Evolutionary conservation across 2,888 invertebrate species (phyloP).

Genomic region (Lypha dubia): DNA sequence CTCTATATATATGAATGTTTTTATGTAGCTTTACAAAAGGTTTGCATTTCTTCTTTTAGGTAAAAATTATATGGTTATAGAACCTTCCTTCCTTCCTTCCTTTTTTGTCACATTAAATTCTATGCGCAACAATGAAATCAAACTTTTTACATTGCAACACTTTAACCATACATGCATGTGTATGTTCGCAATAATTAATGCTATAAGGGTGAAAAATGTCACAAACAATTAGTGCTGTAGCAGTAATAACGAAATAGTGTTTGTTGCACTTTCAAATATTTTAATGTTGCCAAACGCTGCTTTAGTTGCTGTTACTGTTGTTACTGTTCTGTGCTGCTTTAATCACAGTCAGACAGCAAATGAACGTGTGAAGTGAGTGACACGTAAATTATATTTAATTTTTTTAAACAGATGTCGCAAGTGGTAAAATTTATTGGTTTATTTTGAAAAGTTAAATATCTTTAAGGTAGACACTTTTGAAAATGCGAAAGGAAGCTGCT

Average conservation of each 20-base stretch:
- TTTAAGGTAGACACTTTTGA: neutral
- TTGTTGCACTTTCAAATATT: conserved; percentile 6
- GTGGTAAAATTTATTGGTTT: conserved; percentile 54
- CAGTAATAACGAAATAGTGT: conserved; percentile 31
- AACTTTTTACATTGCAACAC: conserved; percentile 19
- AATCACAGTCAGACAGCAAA: conserved; percentile 13
- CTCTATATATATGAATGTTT: neutral
- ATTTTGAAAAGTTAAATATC: conserved; percentile 19
- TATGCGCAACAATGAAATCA: neutral
- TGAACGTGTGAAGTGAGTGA: conserved; percentile 41
- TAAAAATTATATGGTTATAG: conserved; percentile 12
- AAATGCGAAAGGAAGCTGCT: neutral
- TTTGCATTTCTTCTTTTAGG: neutral
- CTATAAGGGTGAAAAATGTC: conserved; percentile 64
- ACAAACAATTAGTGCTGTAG: conserved; percentile 66
- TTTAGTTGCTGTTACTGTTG: neutral
- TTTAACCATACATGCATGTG: conserved; percentile 43
- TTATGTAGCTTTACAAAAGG: no score
- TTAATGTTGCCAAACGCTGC: neutral
- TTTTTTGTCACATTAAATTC: neutral
- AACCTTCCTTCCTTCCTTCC: neutral
- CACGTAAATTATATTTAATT: conserved; percentile 54
- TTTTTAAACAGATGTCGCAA: conserved; percentile 54
- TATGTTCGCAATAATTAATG: conserved; percentile 69
- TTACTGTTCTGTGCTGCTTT: conserved; percentile 13